A percentile compares a stretch with the other conserved stretches of the same genome.
Conservation (phyloP, 2,888 invertebrate species). For the Beris chalybata region DNA sequence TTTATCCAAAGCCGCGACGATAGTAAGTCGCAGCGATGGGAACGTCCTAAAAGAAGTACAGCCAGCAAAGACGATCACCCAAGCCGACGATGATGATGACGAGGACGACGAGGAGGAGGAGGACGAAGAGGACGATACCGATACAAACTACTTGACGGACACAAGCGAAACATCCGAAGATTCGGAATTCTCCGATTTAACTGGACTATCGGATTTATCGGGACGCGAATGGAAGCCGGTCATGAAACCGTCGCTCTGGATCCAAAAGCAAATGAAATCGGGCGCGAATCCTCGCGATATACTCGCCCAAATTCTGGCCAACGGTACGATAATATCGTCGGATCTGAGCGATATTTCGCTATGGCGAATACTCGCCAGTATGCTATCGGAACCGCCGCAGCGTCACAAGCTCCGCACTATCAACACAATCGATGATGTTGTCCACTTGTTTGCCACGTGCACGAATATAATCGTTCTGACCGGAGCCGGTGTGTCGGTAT, state of each 20-base stretch:
- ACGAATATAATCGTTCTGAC: constrained; percentile 82
- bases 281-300: constrained; percentile 68
- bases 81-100: too few relatives aligned
- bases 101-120: neutral
- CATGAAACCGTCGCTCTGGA: constrained; percentile 59
- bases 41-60: too few relatives aligned
- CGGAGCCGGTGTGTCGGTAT: constrained; percentile 83
- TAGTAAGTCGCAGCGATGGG: too few relatives aligned
- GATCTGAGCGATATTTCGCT: constrained; percentile 57
- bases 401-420: constrained; percentile 50
- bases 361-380: constrained; percentile 61
- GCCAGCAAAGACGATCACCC: too few relatives aligned
- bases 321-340: neutral
- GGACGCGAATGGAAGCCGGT: constrained; percentile 69
- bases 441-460: constrained; percentile 68
- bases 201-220: constrained; percentile 61
- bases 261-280: constrained; percentile 67
- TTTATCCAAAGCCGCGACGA: too few relatives aligned
- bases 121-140: neutral
- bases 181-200: neutral
- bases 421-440: constrained; percentile 69
- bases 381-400: constrained; percentile 73
- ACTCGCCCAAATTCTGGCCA: constrained; percentile 58
- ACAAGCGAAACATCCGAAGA: neutral
- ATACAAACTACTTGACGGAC: too few relatives aligned